Conservation (phyloP, 2,888 invertebrate genomes). For the Hirtodrosophila trivittata region DNA sequence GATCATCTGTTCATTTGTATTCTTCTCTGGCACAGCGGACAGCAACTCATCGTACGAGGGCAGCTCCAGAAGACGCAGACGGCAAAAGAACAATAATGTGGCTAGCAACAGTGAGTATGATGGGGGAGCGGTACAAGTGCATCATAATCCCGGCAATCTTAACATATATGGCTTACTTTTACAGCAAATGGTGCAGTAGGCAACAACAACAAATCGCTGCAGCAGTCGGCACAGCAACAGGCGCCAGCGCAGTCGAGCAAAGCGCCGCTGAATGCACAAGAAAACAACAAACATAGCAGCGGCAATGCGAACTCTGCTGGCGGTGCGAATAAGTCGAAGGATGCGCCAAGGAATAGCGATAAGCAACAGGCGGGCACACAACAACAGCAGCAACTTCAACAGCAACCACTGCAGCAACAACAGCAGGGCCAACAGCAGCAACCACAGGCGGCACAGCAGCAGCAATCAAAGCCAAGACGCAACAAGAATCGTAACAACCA, state of each 20-base stretch:
- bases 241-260: constrained; percentile 64
- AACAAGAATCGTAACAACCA: constrained; percentile 80
- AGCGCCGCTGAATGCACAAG: constrained; percentile 78
- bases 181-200: constrained; percentile 82
- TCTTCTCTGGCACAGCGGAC: constrained; percentile 75
- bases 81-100: constrained; percentile 82
- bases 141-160: neutral
- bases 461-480: constrained; percentile 80
- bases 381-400: constrained; percentile 58
- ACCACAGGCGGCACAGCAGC: constrained; percentile 56
- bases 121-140: neutral
- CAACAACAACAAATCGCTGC: constrained; percentile 79
- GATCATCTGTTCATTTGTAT: no score
- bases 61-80: constrained; percentile 82
- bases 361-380: constrained; percentile 75
- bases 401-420: constrained; percentile 47
- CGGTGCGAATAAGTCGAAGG: constrained; percentile 70
- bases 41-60: constrained; percentile 84
- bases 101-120: constrained; percentile 83
- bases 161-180: constrained; percentile 4
- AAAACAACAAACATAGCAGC: constrained; percentile 78
- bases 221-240: constrained; percentile 38
- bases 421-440: constrained; percentile 51
- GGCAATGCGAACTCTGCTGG: constrained; percentile 65
- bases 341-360: constrained; percentile 61